These are phyloP conservation scores for Eumaeus atala DNA, from an alignment of 1,140 invertebrate species.

Conservation along the genomic window DNA sequence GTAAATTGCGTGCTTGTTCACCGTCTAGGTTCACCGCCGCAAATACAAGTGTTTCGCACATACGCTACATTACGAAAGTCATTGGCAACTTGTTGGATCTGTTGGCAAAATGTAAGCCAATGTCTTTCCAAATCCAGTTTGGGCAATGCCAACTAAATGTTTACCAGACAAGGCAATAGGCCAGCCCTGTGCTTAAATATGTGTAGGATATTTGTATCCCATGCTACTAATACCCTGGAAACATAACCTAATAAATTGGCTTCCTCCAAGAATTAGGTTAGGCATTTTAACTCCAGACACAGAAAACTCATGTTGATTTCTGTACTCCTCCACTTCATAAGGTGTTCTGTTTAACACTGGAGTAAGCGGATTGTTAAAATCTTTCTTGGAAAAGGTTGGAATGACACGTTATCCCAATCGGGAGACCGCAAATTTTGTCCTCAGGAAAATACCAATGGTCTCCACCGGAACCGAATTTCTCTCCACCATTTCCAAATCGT, in stretches of 20 bases:
- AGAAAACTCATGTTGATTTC: conserved; percentile 87
- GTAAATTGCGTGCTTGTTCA: conserved; percentile 88
- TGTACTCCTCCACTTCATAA: conserved; percentile 85
- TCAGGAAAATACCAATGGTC: conserved; percentile 69
- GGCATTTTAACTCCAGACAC: conserved; percentile 83
- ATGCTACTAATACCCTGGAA: conserved; percentile 77
- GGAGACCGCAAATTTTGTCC: conserved; percentile 83
- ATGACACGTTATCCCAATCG: conserved; percentile 84
- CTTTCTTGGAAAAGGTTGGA: conserved; percentile 94
- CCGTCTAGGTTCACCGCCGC: conserved; percentile 97
- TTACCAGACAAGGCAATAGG: conserved; percentile 93
- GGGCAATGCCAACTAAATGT: conserved; percentile 94
- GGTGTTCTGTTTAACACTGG: conserved; percentile 80
- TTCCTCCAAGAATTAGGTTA: conserved; percentile 89
- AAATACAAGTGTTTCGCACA: conserved; percentile 93
- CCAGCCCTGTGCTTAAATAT: conserved; percentile 94
- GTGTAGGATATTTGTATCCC: conserved; percentile 87
- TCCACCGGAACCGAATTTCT: conserved; percentile 56
- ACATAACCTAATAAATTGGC: conserved; percentile 87
- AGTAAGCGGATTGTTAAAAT: conserved; percentile 92
- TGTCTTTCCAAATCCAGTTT: conserved; percentile 94
- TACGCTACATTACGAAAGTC: conserved; percentile 91
- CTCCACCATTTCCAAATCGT: conserved; percentile 48
- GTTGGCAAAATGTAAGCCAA: conserved; percentile 90
- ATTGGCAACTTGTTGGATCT: conserved; percentile 94